phyloP scores from a whole-genome alignment of 2,888 invertebrate genomes.

The Chamaedrilus cognettii region DNA sequence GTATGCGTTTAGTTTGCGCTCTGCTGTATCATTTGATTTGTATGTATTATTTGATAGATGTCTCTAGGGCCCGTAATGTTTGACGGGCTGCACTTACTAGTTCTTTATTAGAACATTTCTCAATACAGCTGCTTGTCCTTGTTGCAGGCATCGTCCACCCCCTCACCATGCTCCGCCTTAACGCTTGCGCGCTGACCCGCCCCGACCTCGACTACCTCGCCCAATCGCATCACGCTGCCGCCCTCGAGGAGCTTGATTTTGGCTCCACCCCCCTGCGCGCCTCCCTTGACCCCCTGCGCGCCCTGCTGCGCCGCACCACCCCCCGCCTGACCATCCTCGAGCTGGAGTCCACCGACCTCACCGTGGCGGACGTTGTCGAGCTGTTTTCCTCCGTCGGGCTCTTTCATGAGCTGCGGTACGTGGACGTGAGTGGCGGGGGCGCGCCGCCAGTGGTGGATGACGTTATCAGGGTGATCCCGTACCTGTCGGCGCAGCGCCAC shows the following conservation, averaged over 20 bases:
- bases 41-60: too few relatives aligned
- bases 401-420: not conserved
- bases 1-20: too few relatives aligned
- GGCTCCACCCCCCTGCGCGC: constrained; percentile 31
- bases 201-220: not conserved
- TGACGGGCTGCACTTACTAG: too few relatives aligned
- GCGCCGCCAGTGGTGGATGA: not conserved
- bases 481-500: constrained; percentile 5
- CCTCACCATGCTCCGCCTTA: not conserved
- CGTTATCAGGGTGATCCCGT: not conserved
- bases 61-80: too few relatives aligned
- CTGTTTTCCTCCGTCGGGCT: not conserved
- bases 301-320: not conserved
- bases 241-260: constrained; percentile 47
- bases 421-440: not conserved
- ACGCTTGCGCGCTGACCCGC: not conserved
- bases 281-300: not conserved
- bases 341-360: not conserved
- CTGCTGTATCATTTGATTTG: too few relatives aligned
- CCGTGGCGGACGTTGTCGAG: not conserved
- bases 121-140: too few relatives aligned
- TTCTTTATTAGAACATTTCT: too few relatives aligned
- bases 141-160: too few relatives aligned
- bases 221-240: not conserved
- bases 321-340: not conserved